Evolutionary conservation across 2,888 invertebrate species (phyloP).

Genomic region (Chloroclystis v-ata): DNA sequence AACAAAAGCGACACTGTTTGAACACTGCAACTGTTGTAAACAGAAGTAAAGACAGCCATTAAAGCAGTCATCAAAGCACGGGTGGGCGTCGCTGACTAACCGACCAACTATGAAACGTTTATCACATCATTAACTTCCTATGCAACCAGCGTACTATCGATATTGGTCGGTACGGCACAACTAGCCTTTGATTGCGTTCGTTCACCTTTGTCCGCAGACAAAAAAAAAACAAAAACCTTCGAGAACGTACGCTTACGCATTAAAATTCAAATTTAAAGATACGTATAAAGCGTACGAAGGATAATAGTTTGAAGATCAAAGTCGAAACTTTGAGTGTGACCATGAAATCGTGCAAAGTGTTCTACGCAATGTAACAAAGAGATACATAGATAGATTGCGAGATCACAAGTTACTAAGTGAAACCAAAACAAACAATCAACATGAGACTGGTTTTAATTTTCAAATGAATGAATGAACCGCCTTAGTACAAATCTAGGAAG

Average conservation of each 20-base stretch:
- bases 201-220: conserved; percentile 44
- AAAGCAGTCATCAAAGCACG: conserved; percentile 46
- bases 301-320: neutral
- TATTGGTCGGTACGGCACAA: conserved; percentile 39
- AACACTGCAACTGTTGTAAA: conserved; percentile 30
- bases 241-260: conserved; percentile 12
- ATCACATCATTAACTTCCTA: conserved; percentile 30
- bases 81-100: conserved; percentile 45
- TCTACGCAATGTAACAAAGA: neutral
- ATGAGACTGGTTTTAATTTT: neutral
- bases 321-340: neutral
- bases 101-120: conserved; percentile 37
- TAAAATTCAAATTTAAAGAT: conserved; percentile 4
- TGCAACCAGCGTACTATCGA: conserved; percentile 34
- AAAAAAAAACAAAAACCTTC: conserved; percentile 13
- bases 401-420: neutral
- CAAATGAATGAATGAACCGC: conserved; percentile 7
- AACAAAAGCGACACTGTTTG: conserved; percentile 30
- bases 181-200: conserved; percentile 45
- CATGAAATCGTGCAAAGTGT: neutral
- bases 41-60: conserved; percentile 40
- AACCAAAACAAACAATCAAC: neutral
- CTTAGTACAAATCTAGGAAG: neutral
- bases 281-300: neutral
- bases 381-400: neutral